Conservation (phyloP, 1,140 invertebrate species). For the Sycophaga agraensis region DNA sequence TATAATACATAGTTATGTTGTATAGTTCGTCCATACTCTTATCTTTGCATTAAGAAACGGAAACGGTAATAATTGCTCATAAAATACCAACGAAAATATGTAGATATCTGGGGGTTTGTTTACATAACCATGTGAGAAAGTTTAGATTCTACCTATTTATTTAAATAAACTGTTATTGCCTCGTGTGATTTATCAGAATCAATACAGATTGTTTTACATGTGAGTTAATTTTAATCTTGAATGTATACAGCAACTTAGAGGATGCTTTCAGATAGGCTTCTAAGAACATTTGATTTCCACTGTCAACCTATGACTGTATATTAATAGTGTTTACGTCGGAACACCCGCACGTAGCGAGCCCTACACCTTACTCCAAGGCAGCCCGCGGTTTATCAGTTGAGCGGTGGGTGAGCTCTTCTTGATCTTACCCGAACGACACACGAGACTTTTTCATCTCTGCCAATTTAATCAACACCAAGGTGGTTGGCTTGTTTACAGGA, state of each 20-base stretch:
- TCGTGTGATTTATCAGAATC: no score
- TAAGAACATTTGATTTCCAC: constrained; percentile 3
- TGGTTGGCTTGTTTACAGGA: neutral
- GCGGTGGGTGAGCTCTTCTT: neutral
- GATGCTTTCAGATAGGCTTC: neutral
- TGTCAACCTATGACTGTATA: neutral
- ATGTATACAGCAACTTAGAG: neutral
- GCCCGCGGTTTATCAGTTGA: constrained; percentile 2
- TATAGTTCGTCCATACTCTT: no score
- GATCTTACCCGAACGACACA: constrained; percentile 3
- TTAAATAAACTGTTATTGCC: no score
- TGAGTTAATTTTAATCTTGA: constrained; percentile 1
- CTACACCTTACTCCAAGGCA: neutral
- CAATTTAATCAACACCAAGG: neutral
- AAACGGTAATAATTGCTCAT: no score
- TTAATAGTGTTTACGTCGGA: constrained; percentile 14
- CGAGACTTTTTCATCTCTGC: constrained; percentile 7
- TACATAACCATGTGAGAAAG: no score
- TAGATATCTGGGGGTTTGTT: no score
- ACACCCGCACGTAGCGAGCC: neutral
- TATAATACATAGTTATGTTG: no score
- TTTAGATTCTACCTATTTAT: no score
- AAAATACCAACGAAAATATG: no score
- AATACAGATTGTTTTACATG: neutral
- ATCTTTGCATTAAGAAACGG: no score